Conservation (phyloP, 35 echinoderm and acorn worm species). For the Nesometra sesokonis region DNA sequence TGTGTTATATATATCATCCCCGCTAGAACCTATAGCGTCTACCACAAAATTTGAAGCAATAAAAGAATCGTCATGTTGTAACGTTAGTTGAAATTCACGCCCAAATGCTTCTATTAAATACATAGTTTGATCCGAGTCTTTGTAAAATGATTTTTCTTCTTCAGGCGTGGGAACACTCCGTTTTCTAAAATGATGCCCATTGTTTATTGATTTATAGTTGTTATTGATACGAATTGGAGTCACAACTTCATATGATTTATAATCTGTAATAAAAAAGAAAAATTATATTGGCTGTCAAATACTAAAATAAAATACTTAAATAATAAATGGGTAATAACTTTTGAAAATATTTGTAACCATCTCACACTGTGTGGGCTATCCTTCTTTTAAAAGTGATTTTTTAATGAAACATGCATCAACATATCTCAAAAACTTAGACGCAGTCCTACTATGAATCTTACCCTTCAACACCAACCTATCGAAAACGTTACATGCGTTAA, state of each 20-base stretch:
- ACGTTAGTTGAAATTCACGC: not conserved
- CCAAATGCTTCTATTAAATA: not conserved
- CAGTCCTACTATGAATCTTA: no score
- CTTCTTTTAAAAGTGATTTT: no score
- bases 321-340: no score
- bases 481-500: no score
- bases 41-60: not conserved
- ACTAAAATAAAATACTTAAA: no score
- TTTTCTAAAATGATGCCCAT: not conserved
- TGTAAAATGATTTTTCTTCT: not conserved
- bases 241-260: not conserved
- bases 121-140: not conserved
- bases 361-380: no score
- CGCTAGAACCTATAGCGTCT: not conserved
- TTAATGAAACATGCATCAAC: no score
- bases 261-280: not conserved
- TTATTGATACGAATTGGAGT: not conserved
- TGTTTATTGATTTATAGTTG: not conserved
- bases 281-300: not conserved
- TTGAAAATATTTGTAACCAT: no score
- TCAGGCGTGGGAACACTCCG: not conserved
- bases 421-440: no score
- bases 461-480: no score
- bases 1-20: not conserved
- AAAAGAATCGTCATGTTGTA: not conserved